A percentile compares a stretch with the other conserved stretches of the same genome.
Conservation (phyloP, 2,888 invertebrate genomes). For the Hermaeophaga mercurialis region DNA sequence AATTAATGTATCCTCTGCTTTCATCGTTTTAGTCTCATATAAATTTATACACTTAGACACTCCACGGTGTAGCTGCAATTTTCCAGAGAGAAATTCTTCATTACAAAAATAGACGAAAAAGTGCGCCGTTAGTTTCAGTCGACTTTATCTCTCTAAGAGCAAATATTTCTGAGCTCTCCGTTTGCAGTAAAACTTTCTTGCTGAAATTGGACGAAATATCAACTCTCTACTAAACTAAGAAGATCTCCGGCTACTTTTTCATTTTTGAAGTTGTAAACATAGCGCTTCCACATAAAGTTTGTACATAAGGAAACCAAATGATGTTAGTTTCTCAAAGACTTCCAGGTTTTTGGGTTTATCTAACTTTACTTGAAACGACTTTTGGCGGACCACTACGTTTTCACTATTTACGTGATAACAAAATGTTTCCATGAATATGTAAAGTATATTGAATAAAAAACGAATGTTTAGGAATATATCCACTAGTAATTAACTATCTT, state of each 20-base stretch:
- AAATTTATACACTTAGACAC: constrained; percentile 1
- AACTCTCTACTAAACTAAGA: constrained; percentile 13
- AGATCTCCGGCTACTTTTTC: constrained; percentile 12
- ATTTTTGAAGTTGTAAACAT: constrained; percentile 17
- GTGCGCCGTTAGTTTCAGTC: constrained; percentile 5
- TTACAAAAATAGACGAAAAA: constrained; percentile 16
- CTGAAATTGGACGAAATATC: constrained; percentile 18
- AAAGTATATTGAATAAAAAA: too few relatives aligned
- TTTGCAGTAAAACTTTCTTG: constrained; percentile 19
- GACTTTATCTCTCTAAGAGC: constrained; percentile 17
- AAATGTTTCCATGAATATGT: too few relatives aligned
- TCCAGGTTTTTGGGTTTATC: background rate
- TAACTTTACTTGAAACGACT: background rate
- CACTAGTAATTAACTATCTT: too few relatives aligned
- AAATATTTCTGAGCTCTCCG: constrained; percentile 15
- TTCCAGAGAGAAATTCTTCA: constrained; percentile 13
- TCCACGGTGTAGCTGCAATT: constrained; percentile 12
- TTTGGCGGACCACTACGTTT: too few relatives aligned
- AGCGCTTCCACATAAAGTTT: constrained; percentile 5
- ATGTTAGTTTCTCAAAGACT: constrained; percentile 4
- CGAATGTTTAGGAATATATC: too few relatives aligned
- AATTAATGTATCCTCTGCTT: background rate
- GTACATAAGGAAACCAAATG: constrained; percentile 2
- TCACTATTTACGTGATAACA: too few relatives aligned
- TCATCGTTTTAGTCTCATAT: constrained; percentile 8